Conservation (phyloP, 2,113 vertebrate genomes). For the Nothobranchius kuhntae region DNA sequence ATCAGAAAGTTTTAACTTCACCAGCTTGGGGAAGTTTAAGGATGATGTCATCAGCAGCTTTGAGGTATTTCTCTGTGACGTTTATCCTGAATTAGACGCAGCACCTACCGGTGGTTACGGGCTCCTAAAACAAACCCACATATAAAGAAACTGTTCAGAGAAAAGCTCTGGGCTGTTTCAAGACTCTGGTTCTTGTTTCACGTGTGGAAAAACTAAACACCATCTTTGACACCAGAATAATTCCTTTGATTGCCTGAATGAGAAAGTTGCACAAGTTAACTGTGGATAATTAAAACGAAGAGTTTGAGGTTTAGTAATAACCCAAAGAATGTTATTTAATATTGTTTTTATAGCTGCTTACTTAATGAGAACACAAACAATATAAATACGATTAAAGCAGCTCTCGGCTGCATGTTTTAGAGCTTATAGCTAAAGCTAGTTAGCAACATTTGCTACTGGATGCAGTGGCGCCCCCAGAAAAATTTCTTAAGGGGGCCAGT, state of each 20-base stretch:
- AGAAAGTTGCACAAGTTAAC: no score
- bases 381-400: no score
- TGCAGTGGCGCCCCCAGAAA: no score
- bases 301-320: not conserved
- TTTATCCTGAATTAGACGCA: not conserved
- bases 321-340: not conserved
- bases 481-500: no score
- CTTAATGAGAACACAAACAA: no score
- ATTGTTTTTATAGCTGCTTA: not conserved
- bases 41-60: not conserved
- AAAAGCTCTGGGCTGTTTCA: not conserved
- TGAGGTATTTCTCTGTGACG: not conserved
- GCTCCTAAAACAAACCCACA: constrained; percentile 10
- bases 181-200: not conserved
- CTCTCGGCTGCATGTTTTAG: no score
- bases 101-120: no score
- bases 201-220: not conserved
- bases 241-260: not conserved
- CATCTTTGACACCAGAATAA: not conserved
- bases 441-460: no score
- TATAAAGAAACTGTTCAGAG: constrained; percentile 19
- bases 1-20: not conserved
- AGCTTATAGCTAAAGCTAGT: no score
- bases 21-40: not conserved
- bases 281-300: not conserved